Evolutionary conservation across 2,797 vertebrate genomes (phyloP), one percentile per base, ranked within the genome.

Genomic region (Lagodon rhomboides): DNA sequence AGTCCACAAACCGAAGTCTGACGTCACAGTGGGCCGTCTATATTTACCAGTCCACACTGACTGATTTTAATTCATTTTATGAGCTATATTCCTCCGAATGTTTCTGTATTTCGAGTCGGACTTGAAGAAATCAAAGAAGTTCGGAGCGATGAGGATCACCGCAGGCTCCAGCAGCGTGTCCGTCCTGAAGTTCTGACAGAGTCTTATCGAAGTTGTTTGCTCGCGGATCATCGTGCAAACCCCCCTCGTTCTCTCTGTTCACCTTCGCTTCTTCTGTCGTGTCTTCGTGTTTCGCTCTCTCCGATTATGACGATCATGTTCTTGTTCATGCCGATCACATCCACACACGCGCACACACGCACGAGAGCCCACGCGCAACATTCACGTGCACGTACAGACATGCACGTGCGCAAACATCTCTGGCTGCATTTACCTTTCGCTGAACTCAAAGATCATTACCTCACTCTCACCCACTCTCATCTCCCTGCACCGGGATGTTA

Each of bases 361-460:
- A 23, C 49, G 16, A 54, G 20, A 68, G 71, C 72, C 67, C 80
- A 78, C 73, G 11, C 83, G 63, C 56, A 53, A 20, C 63, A 73
- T 77, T 47, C 30, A 69, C 75, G 44, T 12, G 49, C 77, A 55
- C 23, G 34, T 5, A 30, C 53, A 60, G 20, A 73, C 41, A 13
- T 27, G 44, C 69, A 53, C 38, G 9, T 73, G 34, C 22, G n/a
- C 22, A 64, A 59, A 78, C 63, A 69, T 68, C 66, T 61, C 77
- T 65, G 43, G 4, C 59, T 54, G 47, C 43, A 49, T 74, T 84
- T 84, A 86, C 84, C 80, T 82, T 78, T 66, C 2, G 49, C 64
- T 89, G 82, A 89, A 89, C 80, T 87, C 80, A 13, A 12, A 68
- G 47, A 72, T 86, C 66, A 84, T 87, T 85, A 74, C 77, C 75